Evolutionary conservation across 2,113 vertebrate species (phyloP), one percentile per base, ranked within the genome.

Genomic region (Actenoides lindsayi): DNA sequence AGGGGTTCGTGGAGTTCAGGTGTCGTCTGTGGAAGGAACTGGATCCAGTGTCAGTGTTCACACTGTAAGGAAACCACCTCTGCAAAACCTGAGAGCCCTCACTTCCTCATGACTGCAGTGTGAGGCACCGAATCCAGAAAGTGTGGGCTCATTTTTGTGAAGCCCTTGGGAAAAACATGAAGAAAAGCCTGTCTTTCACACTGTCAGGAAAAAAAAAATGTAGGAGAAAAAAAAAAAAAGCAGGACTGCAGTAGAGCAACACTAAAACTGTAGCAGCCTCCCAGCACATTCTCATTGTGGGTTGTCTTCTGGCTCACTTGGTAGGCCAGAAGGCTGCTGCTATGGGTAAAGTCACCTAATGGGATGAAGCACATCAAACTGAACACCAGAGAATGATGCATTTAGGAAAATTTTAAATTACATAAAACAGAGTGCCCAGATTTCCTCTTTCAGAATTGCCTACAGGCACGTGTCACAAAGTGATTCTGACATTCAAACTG

Each of bases 171-270:
- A 81, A 94, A 94, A 87, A 60, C 24, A 35, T 6, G 60, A 81
- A 69, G 77, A 65, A 83, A 94, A 64, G 16, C 20, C 27, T 81
- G 73, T 39, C 80, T 93, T 92, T 88, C 75, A 83, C 10, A 31
- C 25, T 50, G 54, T 54, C 63, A 39, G 19, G 3, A 4, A 10
- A 1, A 6, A 27, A 39, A 20, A 23, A 23, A n/a, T 28, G 23
- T 5, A 16, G 5, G 6, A n/a, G 2, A 9, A 17, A 37, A 10
- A 6, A 10, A 20, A 31, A 28, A 30, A 17, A 3, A 6, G 16
- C 46, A 46, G 46, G 46, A 20, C 46, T 51, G 13, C 50, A 51
- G 50, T 51, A 51, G 50, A 51, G 50, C 50, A 51, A 51, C 50
- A 51, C 50, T 25, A 51, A 51, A 51, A 24, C 24, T 51, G 50